Conservation (phyloP, 2,888 invertebrate species). For the Terebella lapidaria region DNA sequence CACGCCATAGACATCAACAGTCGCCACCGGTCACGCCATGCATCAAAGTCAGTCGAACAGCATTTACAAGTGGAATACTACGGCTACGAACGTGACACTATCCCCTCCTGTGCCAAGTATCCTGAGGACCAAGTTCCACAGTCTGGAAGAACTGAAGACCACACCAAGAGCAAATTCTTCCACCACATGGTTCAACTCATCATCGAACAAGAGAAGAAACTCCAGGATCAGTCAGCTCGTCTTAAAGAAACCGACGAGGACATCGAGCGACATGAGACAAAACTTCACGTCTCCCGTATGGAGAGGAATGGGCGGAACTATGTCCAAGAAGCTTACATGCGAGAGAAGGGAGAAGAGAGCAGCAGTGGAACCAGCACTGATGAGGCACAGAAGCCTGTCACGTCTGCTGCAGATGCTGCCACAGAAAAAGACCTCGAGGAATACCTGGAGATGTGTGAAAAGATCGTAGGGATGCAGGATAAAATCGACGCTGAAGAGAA, state of each 20-base stretch:
- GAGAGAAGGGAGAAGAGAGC: constrained; percentile 26
- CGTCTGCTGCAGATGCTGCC: not conserved
- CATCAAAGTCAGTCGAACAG: not conserved
- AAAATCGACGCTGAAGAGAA: not conserved
- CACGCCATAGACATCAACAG: not conserved
- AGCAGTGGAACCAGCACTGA: not conserved
- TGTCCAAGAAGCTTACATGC: constrained; percentile 19
- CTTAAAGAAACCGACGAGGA: constrained; percentile 68
- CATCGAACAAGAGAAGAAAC: constrained; percentile 62
- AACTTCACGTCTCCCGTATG: constrained; percentile 15
- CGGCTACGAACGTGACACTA: not conserved
- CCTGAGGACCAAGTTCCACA: not conserved
- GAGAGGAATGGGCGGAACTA: constrained; percentile 25
- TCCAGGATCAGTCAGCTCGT: constrained; percentile 56
- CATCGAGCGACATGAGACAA: constrained; percentile 56
- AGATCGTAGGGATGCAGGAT: not conserved
- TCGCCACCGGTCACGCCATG: not conserved
- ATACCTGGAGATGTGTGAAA: constrained; percentile 17
- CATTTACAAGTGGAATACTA: not conserved
- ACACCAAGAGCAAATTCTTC: constrained; percentile 7
- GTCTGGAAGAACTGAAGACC: not conserved
- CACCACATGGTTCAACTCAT: constrained; percentile 55
- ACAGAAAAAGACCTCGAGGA: constrained; percentile 5
- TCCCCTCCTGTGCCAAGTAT: not conserved
- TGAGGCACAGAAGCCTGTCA: not conserved